Base-by-base conservation (phyloP, 2,888 invertebrate genomes). In the Cremastobaeus sp. region DNA sequence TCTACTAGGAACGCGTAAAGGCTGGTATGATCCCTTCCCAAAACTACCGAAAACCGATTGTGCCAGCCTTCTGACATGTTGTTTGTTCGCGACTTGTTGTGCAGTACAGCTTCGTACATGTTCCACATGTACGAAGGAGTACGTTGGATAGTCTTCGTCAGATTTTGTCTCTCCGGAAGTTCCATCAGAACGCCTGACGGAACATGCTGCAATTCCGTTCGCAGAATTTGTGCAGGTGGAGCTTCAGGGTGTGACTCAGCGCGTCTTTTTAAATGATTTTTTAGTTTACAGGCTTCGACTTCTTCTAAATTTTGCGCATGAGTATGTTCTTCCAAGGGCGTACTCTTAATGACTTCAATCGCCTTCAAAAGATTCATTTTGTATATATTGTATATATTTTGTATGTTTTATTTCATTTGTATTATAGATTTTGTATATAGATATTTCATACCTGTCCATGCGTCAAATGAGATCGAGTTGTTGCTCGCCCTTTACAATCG, bases 401-500 rank as follows among this genome's bases (percentile, higher is more conserved):
- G 25, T 25, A 5, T 25, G 8, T 25, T 25, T 5, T 25, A 5
- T 25, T 5, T 25, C 8, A 25, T 25, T 25, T 25, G 25, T 25
- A 25, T 25, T 25, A 25, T 25, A 8, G 25, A 5, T 25, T 5
- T 5, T 25, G 25, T 3, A 5, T 25, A 25, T 25, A 5, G 25
- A 5, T 25, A 25, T 25, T 25, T 25, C 28, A n/a, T 45, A 45
- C 45, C 25, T 45, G 45, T 1, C 45, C 28, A 12, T 45, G 45
- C 2, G 45, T 45, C 28, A 28, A 11, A 14, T 12, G 6, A 3
- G 45, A 45, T 45, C 45, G 25, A 14, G 45, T 45, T 1, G 45
- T 45, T 14, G 45, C 45, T 25, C 45, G 11, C 25, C 45, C 45
- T 25, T 45, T 45, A 15, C 45, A 28, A 1, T 3, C 12, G 0